phyloP scores from a whole-genome alignment of 2,797 vertebrate species.

The Silurus lanzhouensis region DNA sequence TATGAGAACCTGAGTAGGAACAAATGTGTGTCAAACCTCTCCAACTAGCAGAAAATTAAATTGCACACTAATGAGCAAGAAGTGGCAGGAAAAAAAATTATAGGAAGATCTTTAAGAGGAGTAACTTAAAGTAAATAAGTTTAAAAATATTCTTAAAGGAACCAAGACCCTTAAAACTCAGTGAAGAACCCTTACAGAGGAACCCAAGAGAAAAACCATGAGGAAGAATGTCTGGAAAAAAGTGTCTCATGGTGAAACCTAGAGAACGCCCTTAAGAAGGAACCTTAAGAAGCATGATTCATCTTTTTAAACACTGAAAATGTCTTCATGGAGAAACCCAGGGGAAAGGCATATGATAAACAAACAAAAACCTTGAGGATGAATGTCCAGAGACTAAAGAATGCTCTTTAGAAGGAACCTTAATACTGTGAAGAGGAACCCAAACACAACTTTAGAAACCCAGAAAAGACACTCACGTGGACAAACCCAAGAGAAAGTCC shows the following conservation, averaged over 20 bases:
- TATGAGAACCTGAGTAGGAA: background rate
- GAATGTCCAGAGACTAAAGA: no score
- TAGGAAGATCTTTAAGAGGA: no score
- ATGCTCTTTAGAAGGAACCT: background rate
- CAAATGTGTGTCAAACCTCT: background rate
- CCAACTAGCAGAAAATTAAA: background rate
- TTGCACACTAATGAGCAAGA: background rate
- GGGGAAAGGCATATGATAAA: background rate
- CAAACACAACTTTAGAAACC: no score
- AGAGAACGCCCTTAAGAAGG: background rate
- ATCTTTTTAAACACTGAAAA: background rate
- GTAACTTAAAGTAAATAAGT: no score
- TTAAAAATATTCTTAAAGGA: no score
- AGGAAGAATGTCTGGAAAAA: no score
- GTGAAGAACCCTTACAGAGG: no score
- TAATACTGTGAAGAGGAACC: background rate
- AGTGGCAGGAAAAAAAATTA: background rate
- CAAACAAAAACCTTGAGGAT: background rate
- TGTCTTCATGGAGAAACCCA: background rate
- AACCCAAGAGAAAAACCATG: no score
- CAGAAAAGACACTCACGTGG: no score
- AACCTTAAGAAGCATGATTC: background rate
- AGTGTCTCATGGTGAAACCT: no score
- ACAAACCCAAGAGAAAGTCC: no score
- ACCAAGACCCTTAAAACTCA: no score